Base-by-base conservation (phyloP, 2,797 vertebrate species). In the Lithobates sylvaticus region DNA sequence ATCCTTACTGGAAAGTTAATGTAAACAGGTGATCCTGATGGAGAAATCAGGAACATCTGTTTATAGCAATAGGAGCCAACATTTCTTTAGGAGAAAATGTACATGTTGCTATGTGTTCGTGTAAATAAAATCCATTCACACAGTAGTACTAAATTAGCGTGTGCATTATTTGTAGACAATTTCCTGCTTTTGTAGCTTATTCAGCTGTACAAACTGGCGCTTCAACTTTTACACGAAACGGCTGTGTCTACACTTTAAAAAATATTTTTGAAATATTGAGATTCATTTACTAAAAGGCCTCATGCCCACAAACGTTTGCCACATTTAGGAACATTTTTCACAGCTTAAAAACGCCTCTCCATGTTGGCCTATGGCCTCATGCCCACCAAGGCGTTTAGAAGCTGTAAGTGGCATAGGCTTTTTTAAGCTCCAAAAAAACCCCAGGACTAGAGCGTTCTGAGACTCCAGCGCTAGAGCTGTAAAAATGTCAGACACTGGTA, bases 1-100 rank as follows among this genome's bases (percentile, higher is more conserved):
- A 76, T 75, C 39, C 16, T 74, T 75, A 76, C 81, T 76, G 69
- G 68, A 78, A 83, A 79, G 54, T 44, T 69, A 73, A 78, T 85
- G 69, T 79, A 85, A 78, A 85, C 76, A 79, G 69, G 69, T 85
- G 58, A 78, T 61, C 68, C 58, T 26, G 76, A 26, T 64, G 23
- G 3, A 27, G 50, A 84, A 78, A 78, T 71, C 9, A 64, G 29
- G 34, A 78, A 72, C 47, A 65, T 72, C 76, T 79, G 76, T 72
- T 78, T 78, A 26, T 68, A 50, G 36, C 10, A 34, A 50, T 39
- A 67, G 65, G 47, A 47, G 3, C 67, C 72, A 64, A 26, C 81
- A 61, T 67, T 80, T 86, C 67, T 34, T 84, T 81, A 61, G 32
- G 42, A 76, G 39, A 18, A 50, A 64, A 42, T 23, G 21, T 58